phyloP scores from a whole-genome alignment of 2,888 invertebrate genomes.

The Machimus atricapillus region DNA sequence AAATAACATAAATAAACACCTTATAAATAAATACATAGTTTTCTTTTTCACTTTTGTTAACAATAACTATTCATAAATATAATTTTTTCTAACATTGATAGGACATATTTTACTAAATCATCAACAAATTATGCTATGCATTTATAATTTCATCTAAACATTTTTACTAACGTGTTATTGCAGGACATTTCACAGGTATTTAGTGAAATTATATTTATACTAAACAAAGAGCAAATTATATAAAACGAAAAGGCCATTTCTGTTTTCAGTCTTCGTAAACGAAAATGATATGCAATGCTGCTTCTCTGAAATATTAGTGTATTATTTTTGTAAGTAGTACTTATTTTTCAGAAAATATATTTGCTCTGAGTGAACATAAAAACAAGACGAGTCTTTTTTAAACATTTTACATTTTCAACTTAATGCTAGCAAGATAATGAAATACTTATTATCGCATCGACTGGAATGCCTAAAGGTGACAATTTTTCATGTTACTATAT shows the following conservation, averaged over 20 bases:
- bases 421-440: not conserved
- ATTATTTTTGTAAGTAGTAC: not conserved
- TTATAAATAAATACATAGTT: slow-evolving; percentile 6
- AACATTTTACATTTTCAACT: not conserved
- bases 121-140: not conserved
- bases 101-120: not conserved
- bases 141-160: not conserved
- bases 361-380: not conserved
- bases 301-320: not conserved
- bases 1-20: not conserved
- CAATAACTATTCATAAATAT: not conserved
- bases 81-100: not conserved
- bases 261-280: not conserved
- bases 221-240: not conserved
- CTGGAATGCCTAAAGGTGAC: not conserved
- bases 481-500: not conserved
- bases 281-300: not conserved
- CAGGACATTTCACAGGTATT: not conserved
- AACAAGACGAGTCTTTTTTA: not conserved
- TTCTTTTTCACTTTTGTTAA: not conserved
- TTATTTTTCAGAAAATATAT: not conserved
- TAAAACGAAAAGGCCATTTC: not conserved
- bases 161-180: not conserved
- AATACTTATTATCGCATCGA: not conserved
- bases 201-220: not conserved